A percentile compares a stretch with the other conserved stretches of the same genome.
These are phyloP conservation scores for Alauda arvensis DNA, from an alignment of 2,797 vertebrate genomes.

Conservation along the genomic window DNA sequence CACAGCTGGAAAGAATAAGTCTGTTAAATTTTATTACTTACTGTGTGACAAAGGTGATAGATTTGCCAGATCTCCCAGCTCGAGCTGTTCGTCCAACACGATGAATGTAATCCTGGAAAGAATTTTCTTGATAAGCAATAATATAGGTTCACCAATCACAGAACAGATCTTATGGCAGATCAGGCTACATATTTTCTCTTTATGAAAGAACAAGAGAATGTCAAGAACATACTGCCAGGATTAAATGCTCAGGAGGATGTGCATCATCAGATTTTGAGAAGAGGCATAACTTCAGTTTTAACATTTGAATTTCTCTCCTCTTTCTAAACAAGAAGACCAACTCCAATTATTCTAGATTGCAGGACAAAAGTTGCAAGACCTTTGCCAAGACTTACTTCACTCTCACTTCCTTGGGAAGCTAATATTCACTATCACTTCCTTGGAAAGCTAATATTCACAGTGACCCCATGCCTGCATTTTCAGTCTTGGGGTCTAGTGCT, in stretches of 20 bases:
- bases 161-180: neutral
- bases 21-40: constrained; percentile 71
- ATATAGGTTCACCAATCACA: neutral
- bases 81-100: constrained; percentile 93
- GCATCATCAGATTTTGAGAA: neutral
- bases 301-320: neutral
- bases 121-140: constrained; percentile 3
- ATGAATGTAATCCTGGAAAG: constrained; percentile 93
- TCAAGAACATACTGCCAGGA: neutral
- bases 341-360: neutral
- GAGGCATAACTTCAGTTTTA: neutral
- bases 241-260: neutral
- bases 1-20: neutral
- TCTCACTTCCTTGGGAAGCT: neutral
- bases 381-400: neutral
- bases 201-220: neutral
- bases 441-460: neutral
- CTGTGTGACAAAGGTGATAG: constrained; percentile 97
- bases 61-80: constrained; percentile 93
- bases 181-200: neutral
- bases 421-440: neutral
- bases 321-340: neutral
- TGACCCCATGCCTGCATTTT: neutral
- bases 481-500: neutral
- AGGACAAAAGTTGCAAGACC: neutral